phyloP scores from a whole-genome alignment of 2,113 vertebrate species.

The Rattus rattus region DNA sequence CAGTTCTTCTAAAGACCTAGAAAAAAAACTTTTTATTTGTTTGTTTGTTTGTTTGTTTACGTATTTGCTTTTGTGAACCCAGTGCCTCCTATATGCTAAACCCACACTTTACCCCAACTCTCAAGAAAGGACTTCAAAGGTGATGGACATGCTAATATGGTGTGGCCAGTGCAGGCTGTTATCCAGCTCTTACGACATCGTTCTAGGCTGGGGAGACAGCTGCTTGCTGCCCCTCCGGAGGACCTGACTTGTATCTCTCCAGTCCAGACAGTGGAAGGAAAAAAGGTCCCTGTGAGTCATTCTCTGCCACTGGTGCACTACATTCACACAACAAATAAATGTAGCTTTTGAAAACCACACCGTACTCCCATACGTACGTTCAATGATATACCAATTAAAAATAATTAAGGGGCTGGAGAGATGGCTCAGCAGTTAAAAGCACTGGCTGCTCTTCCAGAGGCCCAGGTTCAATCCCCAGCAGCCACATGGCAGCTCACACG shows the following conservation, averaged over 20 bases:
- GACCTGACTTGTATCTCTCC: neutral
- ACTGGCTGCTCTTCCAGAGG: neutral
- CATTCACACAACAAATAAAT: neutral
- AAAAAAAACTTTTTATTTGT: neutral
- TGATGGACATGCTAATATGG: neutral
- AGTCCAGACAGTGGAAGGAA: neutral
- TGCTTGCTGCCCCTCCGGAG: accelerated
- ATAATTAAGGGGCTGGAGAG: neutral
- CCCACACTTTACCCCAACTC: neutral
- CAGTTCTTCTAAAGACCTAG: neutral
- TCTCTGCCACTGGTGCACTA: neutral
- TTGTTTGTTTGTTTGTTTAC: no score
- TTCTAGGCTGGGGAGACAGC: neutral
- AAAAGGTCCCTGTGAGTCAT: no score
- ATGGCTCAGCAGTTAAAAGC: neutral
- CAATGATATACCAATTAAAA: neutral
- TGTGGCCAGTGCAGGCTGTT: neutral
- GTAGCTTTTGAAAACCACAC: neutral
- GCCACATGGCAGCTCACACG: neutral
- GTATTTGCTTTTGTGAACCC: neutral
- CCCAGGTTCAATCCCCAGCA: neutral
- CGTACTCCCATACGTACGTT: neutral
- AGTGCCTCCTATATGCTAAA: neutral
- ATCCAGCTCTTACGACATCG: neutral
- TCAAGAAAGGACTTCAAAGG: neutral